Base-by-base conservation (phyloP, 2,888 invertebrate species). In the Ferrisia virgata region DNA sequence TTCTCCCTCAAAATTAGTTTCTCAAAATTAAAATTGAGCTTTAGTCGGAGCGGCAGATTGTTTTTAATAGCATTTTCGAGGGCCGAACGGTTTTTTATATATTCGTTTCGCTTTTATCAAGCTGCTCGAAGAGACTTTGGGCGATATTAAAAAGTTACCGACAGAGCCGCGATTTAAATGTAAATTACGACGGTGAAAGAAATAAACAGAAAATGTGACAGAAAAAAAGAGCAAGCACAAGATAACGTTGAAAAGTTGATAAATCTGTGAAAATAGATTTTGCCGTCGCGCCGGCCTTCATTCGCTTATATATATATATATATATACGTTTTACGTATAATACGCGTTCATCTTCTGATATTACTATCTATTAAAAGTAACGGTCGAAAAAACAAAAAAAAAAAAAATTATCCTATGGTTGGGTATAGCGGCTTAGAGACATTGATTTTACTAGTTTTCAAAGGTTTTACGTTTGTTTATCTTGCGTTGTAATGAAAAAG, bases 1-100 rank as follows among this genome's bases (percentile, higher is more conserved):
- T 80, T 80, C 53, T 47, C 47, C 53, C 80, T 80, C 80, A 53
- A 80, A 80, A 80, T 80, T 80, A 80, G 80, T 80, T 80, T 80
- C 53, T 80, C 80, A 80, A 80, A 80, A 80, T 80, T 43, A 80
- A 80, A 80, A 80, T 80, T 53, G 80, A 80, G 80, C 80, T 80
- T 80, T 53, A 39, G 47, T 80, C 53, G 80, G 40, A 43, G 79
- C 40, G 80, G 53, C 43, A 53, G 47, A 80, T 80, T 80, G 80
- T 80, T 80, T 80, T 80, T 80, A 79, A 80, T 80, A 53, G 80
- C 43, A 31, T 79, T 79, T 79, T 79, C 43, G 40, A 43, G 40
- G 43, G 40, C 80, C 80, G 47, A 43, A 80, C 47, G 43, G 28
- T 43, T 43, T 47, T 80, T 80, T 43, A 33, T 80, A 28, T 53